Evolutionary conservation across 1,140 invertebrate species (phyloP), one percentile per base, ranked within the genome.

Genomic region (Mactra quadrangularis): DNA sequence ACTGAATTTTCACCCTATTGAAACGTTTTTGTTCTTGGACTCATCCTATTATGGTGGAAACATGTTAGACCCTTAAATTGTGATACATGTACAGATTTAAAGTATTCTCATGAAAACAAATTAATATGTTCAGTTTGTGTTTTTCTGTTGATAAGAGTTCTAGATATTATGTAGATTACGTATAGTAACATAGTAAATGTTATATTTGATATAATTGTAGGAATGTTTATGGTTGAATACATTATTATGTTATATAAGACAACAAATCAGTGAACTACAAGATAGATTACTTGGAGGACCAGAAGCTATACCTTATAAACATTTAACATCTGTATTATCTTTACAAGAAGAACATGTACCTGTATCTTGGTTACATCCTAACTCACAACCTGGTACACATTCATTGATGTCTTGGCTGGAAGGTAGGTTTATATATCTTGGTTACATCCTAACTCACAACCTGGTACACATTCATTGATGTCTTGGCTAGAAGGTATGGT

Each of bases 371-470:
- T 85, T 90, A 47, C 92, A 92, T 82, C 91, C 91, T n/a, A 91
- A 91, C 83, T 85, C 86, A 71, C 92, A 91, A 79, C 91, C 92
- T 15, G 89, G 87, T 82, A 92, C 91, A 33, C 92, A 92, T 81
- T 89, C 91, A n/a, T 85, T 92, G 0, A 55, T 89, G 13, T 90
- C 90, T 29, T 92, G 92, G 92, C 86, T 91, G 11, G 78, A 87
- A 59, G 90, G 91, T 92, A 72, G 78, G 84, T n/a, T n/a, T n/a
- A n/a, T n/a, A n/a, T 90, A 15, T 88, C 87, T 11, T 92, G 92
- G 92, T 85, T 90, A 47, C 92, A 92, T 82, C 91, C 91, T n/a
- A 91, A 91, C 83, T 85, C 86, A 71, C 92, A 91, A 79, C 91
- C 92, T 15, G 89, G 87, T 82, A 92, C 91, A 33, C 92, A 92